phyloP scores from a whole-genome alignment of 2,797 vertebrate genomes.

The Semotilus atromaculatus region DNA sequence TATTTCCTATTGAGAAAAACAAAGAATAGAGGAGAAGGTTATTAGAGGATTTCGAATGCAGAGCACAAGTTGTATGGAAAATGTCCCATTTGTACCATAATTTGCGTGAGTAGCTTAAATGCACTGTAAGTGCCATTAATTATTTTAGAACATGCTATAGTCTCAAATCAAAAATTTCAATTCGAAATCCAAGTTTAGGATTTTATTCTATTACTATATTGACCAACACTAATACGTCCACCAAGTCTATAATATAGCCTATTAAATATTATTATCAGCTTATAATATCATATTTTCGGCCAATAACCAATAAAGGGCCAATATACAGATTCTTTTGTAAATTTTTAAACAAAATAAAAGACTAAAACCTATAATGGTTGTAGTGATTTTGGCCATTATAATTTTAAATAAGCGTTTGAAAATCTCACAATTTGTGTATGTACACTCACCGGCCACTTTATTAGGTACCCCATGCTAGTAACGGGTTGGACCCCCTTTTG shows the following conservation, averaged over 20 bases:
- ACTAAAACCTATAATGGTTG: neutral
- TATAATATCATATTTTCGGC: neutral
- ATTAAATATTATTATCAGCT: neutral
- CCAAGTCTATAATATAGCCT: neutral
- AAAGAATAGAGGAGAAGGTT: neutral
- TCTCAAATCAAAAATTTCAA: neutral
- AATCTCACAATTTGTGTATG: too few species aligned
- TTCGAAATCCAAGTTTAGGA: neutral
- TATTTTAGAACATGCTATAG: neutral
- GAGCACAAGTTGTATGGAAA: neutral
- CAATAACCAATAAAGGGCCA: neutral
- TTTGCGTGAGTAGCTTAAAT: neutral
- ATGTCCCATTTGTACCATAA: too few species aligned
- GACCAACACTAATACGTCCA: neutral
- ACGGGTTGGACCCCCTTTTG: too few species aligned
- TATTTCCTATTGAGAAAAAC: neutral
- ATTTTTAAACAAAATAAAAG: neutral
- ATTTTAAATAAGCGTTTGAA: too few species aligned
- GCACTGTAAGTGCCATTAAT: neutral
- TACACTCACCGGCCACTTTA: too few species aligned
- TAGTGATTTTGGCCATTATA: neutral
- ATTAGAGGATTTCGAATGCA: neutral
- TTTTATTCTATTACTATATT: neutral
- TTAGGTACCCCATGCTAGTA: too few species aligned
- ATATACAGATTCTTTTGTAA: neutral